Evolutionary conservation across 1,140 invertebrate genomes (phyloP).

Genomic region (Helicoverpa armigera): DNA sequence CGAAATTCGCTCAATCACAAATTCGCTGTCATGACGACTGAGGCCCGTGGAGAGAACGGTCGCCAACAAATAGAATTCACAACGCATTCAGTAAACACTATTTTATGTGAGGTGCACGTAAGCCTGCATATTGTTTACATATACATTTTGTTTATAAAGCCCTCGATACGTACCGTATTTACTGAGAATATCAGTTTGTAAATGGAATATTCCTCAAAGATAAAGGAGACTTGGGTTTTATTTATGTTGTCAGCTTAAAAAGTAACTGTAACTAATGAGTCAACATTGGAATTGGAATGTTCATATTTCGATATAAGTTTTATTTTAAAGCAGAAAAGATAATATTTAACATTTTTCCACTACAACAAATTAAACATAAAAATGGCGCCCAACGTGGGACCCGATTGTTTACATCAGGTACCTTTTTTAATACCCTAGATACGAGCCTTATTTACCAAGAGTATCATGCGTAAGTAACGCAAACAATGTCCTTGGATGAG

Average conservation of each 20-base stretch:
- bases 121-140: slow-evolving; percentile 27
- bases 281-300: too few relatives aligned
- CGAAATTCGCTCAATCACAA: slow-evolving; percentile 9
- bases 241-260: too few relatives aligned
- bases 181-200: neutral
- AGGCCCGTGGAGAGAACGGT: neutral
- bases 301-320: too few relatives aligned
- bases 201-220: neutral
- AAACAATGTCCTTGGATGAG: neutral
- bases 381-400: too few relatives aligned
- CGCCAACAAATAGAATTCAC: slow-evolving; percentile 9
- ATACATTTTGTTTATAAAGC: slow-evolving; percentile 15
- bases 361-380: neutral
- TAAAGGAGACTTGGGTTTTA: neutral
- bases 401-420: neutral
- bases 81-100: neutral
- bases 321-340: too few relatives aligned
- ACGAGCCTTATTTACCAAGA: too few relatives aligned
- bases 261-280: too few relatives aligned
- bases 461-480: neutral
- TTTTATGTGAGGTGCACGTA: slow-evolving; percentile 16
- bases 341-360: too few relatives aligned
- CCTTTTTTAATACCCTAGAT: neutral
- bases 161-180: neutral
- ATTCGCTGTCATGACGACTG: neutral